phyloP scores from a whole-genome alignment of 2,888 invertebrate species.

The Ellobium chinense region DNA sequence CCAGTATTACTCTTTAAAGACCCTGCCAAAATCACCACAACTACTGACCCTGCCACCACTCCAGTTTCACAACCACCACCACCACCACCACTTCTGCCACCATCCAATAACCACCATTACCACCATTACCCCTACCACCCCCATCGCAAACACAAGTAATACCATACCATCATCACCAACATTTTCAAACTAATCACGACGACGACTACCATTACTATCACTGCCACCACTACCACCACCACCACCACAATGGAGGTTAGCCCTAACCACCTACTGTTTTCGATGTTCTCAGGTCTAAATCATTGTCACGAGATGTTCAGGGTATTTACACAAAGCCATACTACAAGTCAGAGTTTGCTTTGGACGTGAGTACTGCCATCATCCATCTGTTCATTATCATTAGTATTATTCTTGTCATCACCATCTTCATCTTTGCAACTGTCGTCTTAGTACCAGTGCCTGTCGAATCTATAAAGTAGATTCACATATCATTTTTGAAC shows the following conservation, averaged over 20 bases:
- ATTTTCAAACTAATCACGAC: background rate
- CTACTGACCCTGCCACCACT: background rate
- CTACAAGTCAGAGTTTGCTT: background rate
- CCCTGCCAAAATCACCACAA: background rate
- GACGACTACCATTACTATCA: background rate
- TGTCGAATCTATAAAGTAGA: no score
- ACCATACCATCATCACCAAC: background rate
- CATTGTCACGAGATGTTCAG: background rate
- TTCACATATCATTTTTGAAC: no score
- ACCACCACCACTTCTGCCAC: no score
- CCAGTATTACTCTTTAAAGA: background rate
- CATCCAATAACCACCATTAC: no score
- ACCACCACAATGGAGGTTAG: no score
- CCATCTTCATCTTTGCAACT: no score
- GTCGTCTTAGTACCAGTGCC: no score
- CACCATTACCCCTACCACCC: no score
- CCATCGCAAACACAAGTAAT: background rate
- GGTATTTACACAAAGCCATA: background rate
- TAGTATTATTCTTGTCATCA: no score
- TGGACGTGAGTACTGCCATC: conserved; percentile 5
- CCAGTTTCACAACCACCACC: background rate
- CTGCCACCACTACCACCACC: no score
- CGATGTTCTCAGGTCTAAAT: conserved; percentile 16
- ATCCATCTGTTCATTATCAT: no score
- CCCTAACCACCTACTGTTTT: no score